Evolutionary conservation across 2,888 invertebrate genomes (phyloP).

Genomic region (Eudemis profundana): DNA sequence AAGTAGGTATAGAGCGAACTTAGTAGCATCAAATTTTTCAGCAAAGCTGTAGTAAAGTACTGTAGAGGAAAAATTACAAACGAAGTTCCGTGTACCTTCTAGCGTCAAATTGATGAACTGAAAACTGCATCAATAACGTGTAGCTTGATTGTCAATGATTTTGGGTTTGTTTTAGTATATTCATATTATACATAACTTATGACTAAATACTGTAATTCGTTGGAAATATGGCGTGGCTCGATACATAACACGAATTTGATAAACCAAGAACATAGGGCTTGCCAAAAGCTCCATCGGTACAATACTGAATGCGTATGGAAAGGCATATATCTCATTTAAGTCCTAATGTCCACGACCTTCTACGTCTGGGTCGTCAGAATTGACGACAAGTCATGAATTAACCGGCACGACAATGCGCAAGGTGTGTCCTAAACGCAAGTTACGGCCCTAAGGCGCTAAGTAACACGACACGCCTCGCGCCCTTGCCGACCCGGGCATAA

Average conservation of each 20-base stretch:
- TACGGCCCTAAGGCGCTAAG: constrained; percentile 76
- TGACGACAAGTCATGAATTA: constrained; percentile 68
- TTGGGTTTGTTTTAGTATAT: no score
- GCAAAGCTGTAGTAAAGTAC: no score
- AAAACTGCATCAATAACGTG: no score
- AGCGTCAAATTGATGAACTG: no score
- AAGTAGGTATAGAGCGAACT: no score
- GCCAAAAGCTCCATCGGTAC: background rate
- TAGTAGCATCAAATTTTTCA: no score
- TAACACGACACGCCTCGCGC: constrained; percentile 63
- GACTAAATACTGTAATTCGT: no score
- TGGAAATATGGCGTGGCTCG: no score
- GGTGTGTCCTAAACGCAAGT: constrained; percentile 72
- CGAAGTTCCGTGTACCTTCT: no score
- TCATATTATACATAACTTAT: no score
- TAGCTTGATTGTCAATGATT: no score
- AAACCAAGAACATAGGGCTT: background rate
- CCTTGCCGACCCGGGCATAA: constrained; percentile 51
- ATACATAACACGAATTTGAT: background rate
- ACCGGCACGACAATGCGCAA: constrained; percentile 61
- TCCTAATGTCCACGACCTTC: background rate
- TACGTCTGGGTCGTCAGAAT: background rate
- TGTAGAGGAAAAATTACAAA: no score
- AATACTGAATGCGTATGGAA: background rate
- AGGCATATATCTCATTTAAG: background rate